These are phyloP conservation scores for Trichopria drosophilae DNA, from an alignment of 2,888 invertebrate genomes.

Conservation along the genomic window DNA sequence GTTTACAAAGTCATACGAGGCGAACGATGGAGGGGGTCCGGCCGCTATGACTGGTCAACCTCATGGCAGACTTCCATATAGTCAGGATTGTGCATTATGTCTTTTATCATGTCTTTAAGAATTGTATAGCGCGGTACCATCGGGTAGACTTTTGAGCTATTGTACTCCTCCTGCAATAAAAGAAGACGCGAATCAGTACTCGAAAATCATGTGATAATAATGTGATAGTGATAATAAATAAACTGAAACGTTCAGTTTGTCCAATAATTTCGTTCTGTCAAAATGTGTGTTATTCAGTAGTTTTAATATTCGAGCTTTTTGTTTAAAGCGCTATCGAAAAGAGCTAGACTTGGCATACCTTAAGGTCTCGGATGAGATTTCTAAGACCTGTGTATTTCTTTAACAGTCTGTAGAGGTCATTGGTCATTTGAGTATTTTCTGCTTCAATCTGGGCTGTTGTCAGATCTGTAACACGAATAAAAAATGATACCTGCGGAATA, in stretches of 20 bases:
- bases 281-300: too few relatives aligned
- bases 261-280: too few relatives aligned
- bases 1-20: slow-evolving; percentile 54
- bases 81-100: slow-evolving; percentile 92
- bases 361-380: slow-evolving; percentile 83
- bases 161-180: slow-evolving; percentile 76
- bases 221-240: background rate
- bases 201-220: background rate
- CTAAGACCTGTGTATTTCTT: slow-evolving; percentile 90
- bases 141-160: slow-evolving; percentile 89
- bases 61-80: slow-evolving; percentile 97
- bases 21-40: slow-evolving; percentile 56
- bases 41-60: slow-evolving; percentile 64
- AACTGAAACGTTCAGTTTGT: too few relatives aligned
- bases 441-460: slow-evolving; percentile 88
- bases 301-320: too few relatives aligned
- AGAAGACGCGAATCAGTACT: slow-evolving; percentile 46
- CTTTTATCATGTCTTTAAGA: slow-evolving; percentile 97
- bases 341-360: too few relatives aligned
- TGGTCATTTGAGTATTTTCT: slow-evolving; percentile 92
- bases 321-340: too few relatives aligned
- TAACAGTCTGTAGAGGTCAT: slow-evolving; percentile 86
- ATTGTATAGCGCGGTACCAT: slow-evolving; percentile 93
- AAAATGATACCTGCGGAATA: too few relatives aligned
- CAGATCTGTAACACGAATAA: slow-evolving; percentile 72